A percentile compares a stretch with the other conserved stretches of the same genome.
These are phyloP conservation scores for Strigamia transsilvanica DNA, from an alignment of 2,888 invertebrate genomes.

Conservation along the genomic window DNA sequence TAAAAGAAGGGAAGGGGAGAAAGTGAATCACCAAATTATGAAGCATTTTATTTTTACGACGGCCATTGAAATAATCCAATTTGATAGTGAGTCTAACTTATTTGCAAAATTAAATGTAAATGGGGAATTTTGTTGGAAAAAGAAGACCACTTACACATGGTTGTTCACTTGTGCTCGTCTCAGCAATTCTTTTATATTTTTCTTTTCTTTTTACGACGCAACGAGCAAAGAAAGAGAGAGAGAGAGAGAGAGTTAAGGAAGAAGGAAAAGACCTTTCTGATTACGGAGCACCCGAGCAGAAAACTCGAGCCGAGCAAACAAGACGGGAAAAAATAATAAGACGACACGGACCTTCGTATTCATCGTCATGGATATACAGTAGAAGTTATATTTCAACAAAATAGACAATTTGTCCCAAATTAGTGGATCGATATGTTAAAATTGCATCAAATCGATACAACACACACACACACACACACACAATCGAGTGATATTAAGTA, in stretches of 20 bases:
- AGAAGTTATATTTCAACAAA: too few relatives aligned
- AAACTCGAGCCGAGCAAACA: background rate
- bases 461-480: too few relatives aligned
- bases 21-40: conserved; percentile 46
- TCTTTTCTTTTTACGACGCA: conserved; percentile 41
- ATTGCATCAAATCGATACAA: too few relatives aligned
- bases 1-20: conserved; percentile 11
- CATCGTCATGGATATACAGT: too few relatives aligned
- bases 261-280: conserved; percentile 42
- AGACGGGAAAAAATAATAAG: background rate
- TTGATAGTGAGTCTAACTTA: conserved; percentile 43
- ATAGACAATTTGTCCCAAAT: too few relatives aligned
- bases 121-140: conserved; percentile 30
- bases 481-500: too few relatives aligned
- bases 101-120: conserved; percentile 45
- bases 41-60: conserved; percentile 34
- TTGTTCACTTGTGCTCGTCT: conserved; percentile 46
- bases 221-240: background rate
- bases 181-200: conserved; percentile 47
- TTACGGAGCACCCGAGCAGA: conserved; percentile 37
- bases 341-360: background rate
- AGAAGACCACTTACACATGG: conserved; percentile 3
- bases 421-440: too few relatives aligned
- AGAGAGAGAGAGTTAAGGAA: conserved; percentile 16
- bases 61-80: conserved; percentile 39